phyloP scores from a whole-genome alignment of 2,888 invertebrate genomes.

The Leptopilina drosophilae region DNA sequence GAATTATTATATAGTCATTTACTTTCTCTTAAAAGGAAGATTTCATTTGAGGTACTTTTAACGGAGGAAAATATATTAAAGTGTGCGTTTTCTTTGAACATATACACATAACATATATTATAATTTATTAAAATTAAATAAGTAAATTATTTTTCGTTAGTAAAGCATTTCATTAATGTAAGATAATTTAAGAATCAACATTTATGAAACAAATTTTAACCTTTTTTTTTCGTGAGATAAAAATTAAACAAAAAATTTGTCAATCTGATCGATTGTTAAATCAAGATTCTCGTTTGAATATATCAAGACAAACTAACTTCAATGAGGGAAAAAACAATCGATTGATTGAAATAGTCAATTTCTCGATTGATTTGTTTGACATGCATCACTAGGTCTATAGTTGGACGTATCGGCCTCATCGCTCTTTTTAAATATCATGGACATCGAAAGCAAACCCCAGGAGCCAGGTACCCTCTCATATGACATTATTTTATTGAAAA shows the following conservation, averaged over 20 bases:
- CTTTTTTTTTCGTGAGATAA: no score
- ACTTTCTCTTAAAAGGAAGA: no score
- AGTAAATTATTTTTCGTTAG: no score
- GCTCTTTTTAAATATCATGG: slow-evolving; percentile 4
- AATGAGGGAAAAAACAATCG: not conserved
- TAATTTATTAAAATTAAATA: no score
- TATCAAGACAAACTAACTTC: not conserved
- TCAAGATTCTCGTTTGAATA: not conserved
- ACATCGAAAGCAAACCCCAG: slow-evolving; percentile 28
- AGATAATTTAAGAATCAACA: no score
- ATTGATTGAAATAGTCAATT: not conserved
- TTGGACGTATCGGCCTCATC: not conserved
- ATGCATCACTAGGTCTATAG: not conserved
- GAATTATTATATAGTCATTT: no score
- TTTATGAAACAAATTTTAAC: no score
- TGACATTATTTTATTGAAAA: slow-evolving; percentile 32
- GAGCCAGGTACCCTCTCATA: not conserved
- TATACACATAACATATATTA: no score
- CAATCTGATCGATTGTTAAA: not conserved
- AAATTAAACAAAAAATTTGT: not conserved
- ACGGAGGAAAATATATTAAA: no score
- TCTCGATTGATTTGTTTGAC: slow-evolving; percentile 1
- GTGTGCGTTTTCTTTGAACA: no score
- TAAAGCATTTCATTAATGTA: no score
- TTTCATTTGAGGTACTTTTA: no score